A percentile compares a stretch with the other conserved stretches of the same genome.
Conservation (phyloP, 2,797 vertebrate species). For the Emys orbicularis region DNA sequence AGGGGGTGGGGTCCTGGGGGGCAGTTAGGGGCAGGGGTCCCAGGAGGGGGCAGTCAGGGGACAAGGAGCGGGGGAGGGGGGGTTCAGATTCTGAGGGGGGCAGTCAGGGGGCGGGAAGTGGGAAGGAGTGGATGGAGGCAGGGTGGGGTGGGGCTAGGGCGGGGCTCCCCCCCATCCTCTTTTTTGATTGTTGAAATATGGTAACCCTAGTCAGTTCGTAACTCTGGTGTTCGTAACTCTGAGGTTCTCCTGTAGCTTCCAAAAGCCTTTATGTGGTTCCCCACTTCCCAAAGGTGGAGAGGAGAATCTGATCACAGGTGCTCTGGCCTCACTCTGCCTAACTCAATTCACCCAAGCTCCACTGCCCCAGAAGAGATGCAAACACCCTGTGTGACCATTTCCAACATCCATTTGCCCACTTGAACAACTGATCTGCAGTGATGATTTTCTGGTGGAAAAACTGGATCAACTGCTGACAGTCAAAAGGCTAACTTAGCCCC, state of each 20-base stretch:
- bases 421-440: background rate
- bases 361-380: background rate
- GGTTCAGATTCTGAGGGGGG: no score
- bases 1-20: no score
- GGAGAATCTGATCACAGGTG: background rate
- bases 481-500: background rate
- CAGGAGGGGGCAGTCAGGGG: no score
- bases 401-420: background rate
- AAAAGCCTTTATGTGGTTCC: background rate
- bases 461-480: background rate
- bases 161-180: no score
- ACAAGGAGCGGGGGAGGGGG: no score
- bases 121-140: no score
- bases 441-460: background rate
- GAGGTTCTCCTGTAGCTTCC: background rate
- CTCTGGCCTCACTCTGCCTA: background rate
- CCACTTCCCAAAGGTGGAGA: background rate
- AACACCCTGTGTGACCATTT: background rate
- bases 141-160: no score
- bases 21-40: no score
- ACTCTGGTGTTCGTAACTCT: no score
- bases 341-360: conserved; percentile 7
- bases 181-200: no score
- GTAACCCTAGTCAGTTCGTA: no score
- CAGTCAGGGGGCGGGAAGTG: no score